These are phyloP conservation scores for Xyrichtys novacula DNA, from an alignment of 2,797 vertebrate genomes.

Conservation along the genomic window DNA sequence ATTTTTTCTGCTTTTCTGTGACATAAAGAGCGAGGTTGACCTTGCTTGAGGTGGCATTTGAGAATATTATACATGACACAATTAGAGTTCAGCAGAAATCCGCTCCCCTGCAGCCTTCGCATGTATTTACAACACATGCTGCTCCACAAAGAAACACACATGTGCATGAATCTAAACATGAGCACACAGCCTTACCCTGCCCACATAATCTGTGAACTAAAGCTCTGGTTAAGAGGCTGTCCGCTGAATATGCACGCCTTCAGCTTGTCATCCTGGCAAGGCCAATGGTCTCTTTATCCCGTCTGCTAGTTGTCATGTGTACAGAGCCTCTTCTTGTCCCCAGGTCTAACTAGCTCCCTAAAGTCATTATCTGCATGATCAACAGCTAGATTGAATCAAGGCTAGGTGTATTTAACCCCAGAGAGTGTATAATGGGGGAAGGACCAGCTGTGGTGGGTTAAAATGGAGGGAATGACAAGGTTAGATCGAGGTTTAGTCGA, in stretches of 20 bases:
- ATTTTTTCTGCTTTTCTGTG: constrained; percentile 21
- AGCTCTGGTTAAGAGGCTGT: constrained; percentile 1
- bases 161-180: too few species aligned
- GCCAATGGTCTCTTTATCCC: constrained; percentile 49
- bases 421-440: constrained; percentile 51
- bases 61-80: constrained; percentile 55
- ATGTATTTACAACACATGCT: constrained; percentile 21
- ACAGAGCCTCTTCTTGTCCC: constrained; percentile 42
- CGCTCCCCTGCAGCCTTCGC: constrained; percentile 14
- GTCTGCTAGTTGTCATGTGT: constrained; percentile 57
- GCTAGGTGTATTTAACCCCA: constrained; percentile 67
- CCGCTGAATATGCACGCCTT: constrained; percentile 29
- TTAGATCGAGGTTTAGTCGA: constrained; percentile 43
- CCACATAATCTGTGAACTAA: not conserved
- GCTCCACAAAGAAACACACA: constrained; percentile 11
- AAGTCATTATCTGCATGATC: constrained; percentile 81
- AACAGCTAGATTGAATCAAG: constrained; percentile 72
- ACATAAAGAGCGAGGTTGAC: constrained; percentile 30
- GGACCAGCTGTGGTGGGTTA: constrained; percentile 17
- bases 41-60: constrained; percentile 36
- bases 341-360: constrained; percentile 61
- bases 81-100: constrained; percentile 43
- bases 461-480: constrained; percentile 42
- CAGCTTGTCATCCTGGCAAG: constrained; percentile 37
- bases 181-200: constrained; percentile 7